Evolutionary conservation across 2,797 vertebrate genomes (phyloP), one percentile per base, ranked within the genome.

Genomic region (Hemibagrus guttatus): DNA sequence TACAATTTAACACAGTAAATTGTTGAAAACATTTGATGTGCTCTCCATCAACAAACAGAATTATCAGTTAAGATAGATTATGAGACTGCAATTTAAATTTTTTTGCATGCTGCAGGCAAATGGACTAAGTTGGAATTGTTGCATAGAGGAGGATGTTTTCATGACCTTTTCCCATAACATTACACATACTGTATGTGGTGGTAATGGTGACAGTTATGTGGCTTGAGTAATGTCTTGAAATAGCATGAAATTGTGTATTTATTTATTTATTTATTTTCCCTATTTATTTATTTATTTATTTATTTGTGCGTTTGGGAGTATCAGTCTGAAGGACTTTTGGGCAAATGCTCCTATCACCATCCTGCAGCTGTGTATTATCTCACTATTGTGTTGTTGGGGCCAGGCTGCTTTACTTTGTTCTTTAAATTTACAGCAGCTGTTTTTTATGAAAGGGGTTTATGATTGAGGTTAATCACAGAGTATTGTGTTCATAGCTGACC

Each of bases 401-500:
- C 87, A 86, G 66, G 54, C 72, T 69, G 79, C 68, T 88, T 84
- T 80, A 75, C 86, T 80, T 52, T 85, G 69, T 83, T 58, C 72
- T 86, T 84, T 84, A 90, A 54, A 90, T 87, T 81, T 86, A 72
- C 59, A 84, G 72, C 79, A 76, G 63, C 26, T 83, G 61, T 21
- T 85, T 61, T 49, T 86, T 71, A 35, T 88, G 84, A 83, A 88
- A 71, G 46, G 64, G 84, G 72, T 83, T 69, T 88, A 69, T 79
- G 80, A 75, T 83, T 52, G 79, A 90, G 72, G 83, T 89, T 61
- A 87, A 91, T 90, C 85, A 89, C 85, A 78, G 72, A 8, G 68
- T 42, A 59, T 59, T 88, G 76, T 87, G 81, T 76, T 68, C 49
- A 74, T 82, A 81, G 64, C 64, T 31, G 35, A 12, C 63, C 39